These are phyloP conservation scores for Bombus confusus DNA, from an alignment of 1,140 invertebrate genomes.

Conservation along the genomic window DNA sequence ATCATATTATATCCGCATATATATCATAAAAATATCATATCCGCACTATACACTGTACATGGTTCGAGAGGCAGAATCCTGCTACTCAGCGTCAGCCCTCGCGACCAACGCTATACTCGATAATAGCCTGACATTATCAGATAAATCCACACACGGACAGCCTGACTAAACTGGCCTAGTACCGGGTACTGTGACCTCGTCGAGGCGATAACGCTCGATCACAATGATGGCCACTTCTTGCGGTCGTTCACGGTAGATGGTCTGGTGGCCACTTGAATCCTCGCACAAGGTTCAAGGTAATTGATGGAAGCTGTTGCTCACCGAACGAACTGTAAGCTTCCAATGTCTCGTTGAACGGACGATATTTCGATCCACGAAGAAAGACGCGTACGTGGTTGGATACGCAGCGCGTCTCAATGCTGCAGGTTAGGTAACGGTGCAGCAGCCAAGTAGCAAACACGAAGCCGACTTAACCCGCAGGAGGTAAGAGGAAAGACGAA, in stretches of 20 bases:
- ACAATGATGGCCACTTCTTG: slow-evolving; percentile 44
- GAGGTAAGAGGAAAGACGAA: slow-evolving; percentile 43
- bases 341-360: background rate
- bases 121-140: slow-evolving; percentile 40
- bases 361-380: slow-evolving; percentile 45
- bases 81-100: background rate
- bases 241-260: slow-evolving; percentile 18
- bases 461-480: slow-evolving; percentile 69
- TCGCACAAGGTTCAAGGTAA: slow-evolving; percentile 50
- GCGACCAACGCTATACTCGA: background rate
- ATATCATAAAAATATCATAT: no score
- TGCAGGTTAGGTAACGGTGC: slow-evolving; percentile 81
- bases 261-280: slow-evolving; percentile 42
- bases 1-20: no score
- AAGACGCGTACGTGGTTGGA: slow-evolving; percentile 58
- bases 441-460: slow-evolving; percentile 77
- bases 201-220: slow-evolving; percentile 57
- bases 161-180: slow-evolving; percentile 35
- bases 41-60: no score
- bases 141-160: slow-evolving; percentile 25
- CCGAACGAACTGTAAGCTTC: background rate
- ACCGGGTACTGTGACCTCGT: slow-evolving; percentile 36
- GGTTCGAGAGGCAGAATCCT: background rate
- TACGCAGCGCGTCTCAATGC: slow-evolving; percentile 44
- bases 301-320: slow-evolving; percentile 44